Conservation (phyloP, 2,888 invertebrate genomes). For the Camponotus fellah region DNA sequence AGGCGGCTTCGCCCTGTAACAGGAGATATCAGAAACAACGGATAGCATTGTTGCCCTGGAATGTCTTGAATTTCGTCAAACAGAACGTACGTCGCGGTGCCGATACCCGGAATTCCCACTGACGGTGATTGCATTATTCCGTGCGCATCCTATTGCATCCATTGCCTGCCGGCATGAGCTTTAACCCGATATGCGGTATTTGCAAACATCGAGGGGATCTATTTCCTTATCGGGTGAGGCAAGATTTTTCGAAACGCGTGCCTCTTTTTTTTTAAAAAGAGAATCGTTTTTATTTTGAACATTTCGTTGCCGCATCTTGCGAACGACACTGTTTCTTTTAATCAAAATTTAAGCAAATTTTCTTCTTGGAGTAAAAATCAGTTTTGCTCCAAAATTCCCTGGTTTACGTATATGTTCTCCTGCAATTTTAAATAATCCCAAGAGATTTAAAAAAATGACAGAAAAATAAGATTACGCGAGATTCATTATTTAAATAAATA, state of each 20-base stretch:
- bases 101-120: constrained; percentile 67
- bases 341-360: no score
- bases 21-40: constrained; percentile 57
- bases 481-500: no score
- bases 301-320: not conserved
- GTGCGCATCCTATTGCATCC: constrained; percentile 61
- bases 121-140: constrained; percentile 67
- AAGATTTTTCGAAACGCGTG: constrained; percentile 5
- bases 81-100: constrained; percentile 31
- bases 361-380: no score
- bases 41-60: constrained; percentile 50
- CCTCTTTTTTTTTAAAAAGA: not conserved
- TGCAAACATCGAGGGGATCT: constrained; percentile 26
- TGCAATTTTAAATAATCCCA: no score
- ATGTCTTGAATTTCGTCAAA: constrained; percentile 69
- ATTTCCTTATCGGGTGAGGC: constrained; percentile 12
- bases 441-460: no score
- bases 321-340: not conserved
- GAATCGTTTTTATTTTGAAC: not conserved
- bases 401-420: no score
- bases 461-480: no score
- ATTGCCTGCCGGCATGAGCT: constrained; percentile 39
- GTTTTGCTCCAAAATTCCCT: no score
- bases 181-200: constrained; percentile 59
- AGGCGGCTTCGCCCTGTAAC: constrained; percentile 7